Evolutionary conservation across 2,888 invertebrate species (phyloP), one percentile per base, ranked within the genome.

Genomic region (Hemithea aestivaria): DNA sequence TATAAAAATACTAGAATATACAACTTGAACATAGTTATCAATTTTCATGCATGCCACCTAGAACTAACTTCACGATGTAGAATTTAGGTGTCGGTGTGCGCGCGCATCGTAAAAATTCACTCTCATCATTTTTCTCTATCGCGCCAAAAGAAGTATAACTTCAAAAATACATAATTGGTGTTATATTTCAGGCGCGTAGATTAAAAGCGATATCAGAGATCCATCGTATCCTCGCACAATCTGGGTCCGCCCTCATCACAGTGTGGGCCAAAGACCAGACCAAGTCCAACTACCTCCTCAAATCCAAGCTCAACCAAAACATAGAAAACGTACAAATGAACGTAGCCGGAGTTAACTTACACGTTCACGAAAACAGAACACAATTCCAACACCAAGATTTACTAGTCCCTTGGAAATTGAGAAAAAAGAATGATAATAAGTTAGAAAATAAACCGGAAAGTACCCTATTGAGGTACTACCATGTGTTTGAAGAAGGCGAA

Each of bases 251-350:
- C 1, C 84, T 99, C 3, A 92, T 99, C 41, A 98, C 98, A 51
- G 99, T 98, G 0, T 99, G 99, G 99, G 97, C 99, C 0, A 94
- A 94, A 73, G 94, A 97, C 66, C 98, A 98, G 76, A 87, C 89
- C 1, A 90, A 84, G 44, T 89, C 92, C 26, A 88, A 78, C 37
- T 85, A 89, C 46, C 57, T 82, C 2, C 58, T 58, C 31, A 66
- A 81, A 58, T 58, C 48, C 40, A 66, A 73, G 56, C 9, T 60
- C 9, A 9, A 37, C 36, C 32, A 29, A 6, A 57, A 58, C 24
- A 8, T 30, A 4, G 29, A 47, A 6, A 51, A 50, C 20, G 50
- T 62, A 22, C 61, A 73, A 40, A 51, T 66, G 3, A 54, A 56
- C 23, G 48, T 71, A 0, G 71, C 55, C 2, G 74, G 77, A 0